Evolutionary conservation across 2,888 invertebrate genomes (phyloP), one percentile per base, ranked within the genome.

Genomic region (Myopa testacea): DNA sequence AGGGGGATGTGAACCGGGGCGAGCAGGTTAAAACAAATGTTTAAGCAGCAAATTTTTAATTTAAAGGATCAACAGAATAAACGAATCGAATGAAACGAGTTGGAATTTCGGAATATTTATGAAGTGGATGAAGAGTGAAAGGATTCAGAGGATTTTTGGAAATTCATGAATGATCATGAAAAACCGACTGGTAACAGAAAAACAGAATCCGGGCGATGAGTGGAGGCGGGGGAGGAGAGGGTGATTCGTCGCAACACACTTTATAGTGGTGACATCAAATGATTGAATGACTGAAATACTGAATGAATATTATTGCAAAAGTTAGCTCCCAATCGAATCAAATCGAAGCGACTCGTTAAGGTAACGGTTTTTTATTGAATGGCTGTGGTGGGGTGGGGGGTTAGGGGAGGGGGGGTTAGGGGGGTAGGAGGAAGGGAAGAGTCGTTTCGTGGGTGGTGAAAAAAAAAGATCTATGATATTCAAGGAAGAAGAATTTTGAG

Each of bases 31-130:
- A 60, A 52, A 81, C 83, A 85, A 87, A 86, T 87, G 85, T 87
- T 84, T 84, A 82, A 86, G 84, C 83, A 85, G 82, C 83, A 83
- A 82, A 83, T 85, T 86, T 87, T 86, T 87, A 86, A 87, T 87
- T 87, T 84, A 83, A 87, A 87, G 82, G 85, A 87, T 86, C 87
- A 87, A 87, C 86, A 87, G 86, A 86, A 84, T 84, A 84, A 87
- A 87, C 87, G 87, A 87, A 87, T 86, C 87, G 86, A 84, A 84
- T 81, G 77, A 81, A 80, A 78, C 80, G 82, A 81, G 81, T 45
- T 50, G 75, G 69, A 75, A 69, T 75, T 75, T 75, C 68, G 75
- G 63, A 69, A 69, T 52, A 75, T 75, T 69, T 75, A 75, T 75
- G 75, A 69, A 60, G 50, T 52, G 45, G 67, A 67, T 40, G 37